phyloP scores from a whole-genome alignment of 2,113 vertebrate species.

The Clarias batrachus region DNA sequence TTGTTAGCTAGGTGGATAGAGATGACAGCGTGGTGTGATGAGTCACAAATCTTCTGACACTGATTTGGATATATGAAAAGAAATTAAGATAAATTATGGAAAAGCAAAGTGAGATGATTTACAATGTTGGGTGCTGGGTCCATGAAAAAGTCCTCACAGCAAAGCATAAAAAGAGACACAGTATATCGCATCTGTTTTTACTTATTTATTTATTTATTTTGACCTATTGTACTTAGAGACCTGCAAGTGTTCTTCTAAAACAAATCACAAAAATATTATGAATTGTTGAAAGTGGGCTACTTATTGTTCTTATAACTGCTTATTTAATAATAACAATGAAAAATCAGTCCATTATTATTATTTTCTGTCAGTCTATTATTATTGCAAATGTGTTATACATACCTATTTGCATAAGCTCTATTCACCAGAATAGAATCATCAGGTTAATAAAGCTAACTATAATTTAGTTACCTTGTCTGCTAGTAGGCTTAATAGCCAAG shows the following conservation, averaged over 20 bases:
- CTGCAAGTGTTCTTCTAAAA: background rate
- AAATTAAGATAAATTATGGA: constrained; percentile 77
- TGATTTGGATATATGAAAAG: constrained; percentile 73
- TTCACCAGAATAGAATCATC: background rate
- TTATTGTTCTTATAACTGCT: background rate
- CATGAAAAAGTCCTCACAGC: constrained; percentile 39
- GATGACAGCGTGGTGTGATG: constrained; percentile 60
- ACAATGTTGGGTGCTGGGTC: constrained; percentile 42
- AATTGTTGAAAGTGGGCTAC: background rate
- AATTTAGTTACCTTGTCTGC: background rate
- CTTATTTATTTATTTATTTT: background rate
- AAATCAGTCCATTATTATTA: no score
- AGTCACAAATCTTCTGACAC: constrained; percentile 71
- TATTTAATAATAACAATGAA: background rate
- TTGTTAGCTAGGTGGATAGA: background rate
- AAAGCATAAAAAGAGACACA: background rate
- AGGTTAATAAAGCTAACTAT: background rate
- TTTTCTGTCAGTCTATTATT: background rate
- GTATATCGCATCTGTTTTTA: background rate
- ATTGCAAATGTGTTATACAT: background rate
- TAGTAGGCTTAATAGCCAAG: background rate
- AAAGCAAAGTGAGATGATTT: constrained; percentile 56
- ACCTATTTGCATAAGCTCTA: background rate
- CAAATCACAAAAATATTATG: background rate
- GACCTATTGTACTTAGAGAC: background rate